Conservation (phyloP, 2,797 vertebrate genomes). For the Heteromormyrus szaboi region DNA sequence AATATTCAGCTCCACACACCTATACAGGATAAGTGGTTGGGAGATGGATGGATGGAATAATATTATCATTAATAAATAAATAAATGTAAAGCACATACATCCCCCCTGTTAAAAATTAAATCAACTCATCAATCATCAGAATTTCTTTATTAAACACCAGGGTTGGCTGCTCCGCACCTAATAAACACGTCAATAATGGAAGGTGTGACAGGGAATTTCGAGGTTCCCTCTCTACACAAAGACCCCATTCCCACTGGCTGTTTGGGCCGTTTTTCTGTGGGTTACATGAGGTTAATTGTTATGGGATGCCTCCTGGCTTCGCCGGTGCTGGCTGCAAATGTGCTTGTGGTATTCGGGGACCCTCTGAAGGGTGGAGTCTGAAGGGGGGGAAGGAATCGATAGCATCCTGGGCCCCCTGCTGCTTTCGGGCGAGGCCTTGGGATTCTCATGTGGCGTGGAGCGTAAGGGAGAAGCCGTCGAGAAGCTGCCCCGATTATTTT, state of each 20-base stretch:
- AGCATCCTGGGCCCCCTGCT: neutral
- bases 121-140: neutral
- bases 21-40: neutral
- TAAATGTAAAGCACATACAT: neutral
- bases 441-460: neutral
- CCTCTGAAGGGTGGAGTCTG: neutral
- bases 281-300: slow-evolving; percentile 7
- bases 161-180: neutral
- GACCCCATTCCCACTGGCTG: neutral
- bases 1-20: neutral
- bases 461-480: neutral
- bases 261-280: neutral
- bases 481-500: neutral
- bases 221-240: neutral
- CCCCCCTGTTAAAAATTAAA: neutral
- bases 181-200: neutral
- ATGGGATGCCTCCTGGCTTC: neutral
- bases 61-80: slow-evolving; percentile 1
- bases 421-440: neutral
- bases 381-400: neutral
- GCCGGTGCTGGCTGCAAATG: neutral
- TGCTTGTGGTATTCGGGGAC: neutral
- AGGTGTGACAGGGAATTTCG: neutral
- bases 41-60: neutral
- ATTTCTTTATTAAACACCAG: neutral